Base-by-base conservation (phyloP, 2,797 vertebrate species). In the Furcifer pardalis region DNA sequence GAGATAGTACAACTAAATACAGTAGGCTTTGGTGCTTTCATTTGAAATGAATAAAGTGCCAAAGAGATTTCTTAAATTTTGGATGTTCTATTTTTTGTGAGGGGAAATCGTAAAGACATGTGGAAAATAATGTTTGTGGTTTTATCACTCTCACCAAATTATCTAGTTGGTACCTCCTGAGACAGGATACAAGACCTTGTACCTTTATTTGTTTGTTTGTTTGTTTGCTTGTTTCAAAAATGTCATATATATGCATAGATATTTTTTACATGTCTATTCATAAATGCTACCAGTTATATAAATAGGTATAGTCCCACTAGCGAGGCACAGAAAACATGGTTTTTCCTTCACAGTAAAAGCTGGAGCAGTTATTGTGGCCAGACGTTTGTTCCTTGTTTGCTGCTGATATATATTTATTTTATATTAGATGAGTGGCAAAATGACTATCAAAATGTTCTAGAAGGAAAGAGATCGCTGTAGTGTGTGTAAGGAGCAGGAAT, bases 1-100 rank as follows among this genome's bases (percentile, higher is more conserved):
- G 77, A 88, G 77, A 79, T 87, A 62, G 71, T 12, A 7, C 69
- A 90, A 69, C 69, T 93, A 73, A 91, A 91, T 90, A 81, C 91
- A 92, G 49, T 69, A 69, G 86, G 32, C 84, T 76, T 79, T 27
- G 6, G 88, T 25, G n/a, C 69, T 81, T 49, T 73, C 74, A 88
- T 89, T 65, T 85, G 23, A 89, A 89, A 83, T 66, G 79, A 56
- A 52, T 71, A 59, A 46, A 88, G 27, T 81, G 1, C 78, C 3
- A 77, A 88, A 79, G 23, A 12, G 6, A 37, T 40, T 68, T 75
- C 72, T 75, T 30, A 21, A 75, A 7, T 52, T 40, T 32, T 19
- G 23, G 12, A 66, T 6, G 21, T 49, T 7, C 10, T 25, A 25
- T 49, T 79, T 7, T 63, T 65, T 65, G n/a, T 65, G 17, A 7